Evolutionary conservation across 2,797 vertebrate species (phyloP), one percentile per base, ranked within the genome.

Genomic region (Brachyrhaphis roseni): DNA sequence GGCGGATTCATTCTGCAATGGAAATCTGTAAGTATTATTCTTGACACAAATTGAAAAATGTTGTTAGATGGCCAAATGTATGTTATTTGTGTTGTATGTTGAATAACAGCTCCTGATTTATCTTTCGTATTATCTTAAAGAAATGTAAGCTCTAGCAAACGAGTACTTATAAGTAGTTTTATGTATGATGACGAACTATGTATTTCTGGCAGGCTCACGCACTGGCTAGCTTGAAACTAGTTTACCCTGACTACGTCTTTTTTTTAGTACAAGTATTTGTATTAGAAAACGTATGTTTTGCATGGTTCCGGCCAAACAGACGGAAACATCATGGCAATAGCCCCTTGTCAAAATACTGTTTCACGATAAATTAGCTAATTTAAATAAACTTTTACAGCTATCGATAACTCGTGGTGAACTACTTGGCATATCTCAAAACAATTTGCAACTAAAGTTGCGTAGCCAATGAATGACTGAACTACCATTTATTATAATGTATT

Each of bases 1-100:
- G 5, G 15, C 20, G 12, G 70, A 84, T 73, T 81, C 47, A 8
- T 31, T 7, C 74, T 43, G 46, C 79, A 80, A 4, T 28, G 16
- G 16, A 36, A 20, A 85, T 72, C 59, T 91, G 94, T 95, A 94
- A 95, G 94, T 94, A 91, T 88, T 8, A 77, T 78, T 86, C 71
- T 81, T 74, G 53, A 86, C 31, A 72, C 72, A 12, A 26, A 76
- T 72, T 28, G 20, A 34, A 57, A 80, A 75, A 23, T 49, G 0
- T 72, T n/a, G 43, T 45, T 64, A 43, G 7, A 78, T 49, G 26
- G 64, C 46, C 41, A 16, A 28, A 46, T 71, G 8, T 2, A 70
- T 70, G 11, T 70, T 71, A 71, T 71, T 45, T 71, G 43, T 18
- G 11, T 70, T 28, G 28, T 71, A 71, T 71, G 68, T 28, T 71